A percentile compares a stretch with the other conserved stretches of the same genome.
Conservation (phyloP, 2,797 vertebrate genomes). For the Poecilia picta region DNA sequence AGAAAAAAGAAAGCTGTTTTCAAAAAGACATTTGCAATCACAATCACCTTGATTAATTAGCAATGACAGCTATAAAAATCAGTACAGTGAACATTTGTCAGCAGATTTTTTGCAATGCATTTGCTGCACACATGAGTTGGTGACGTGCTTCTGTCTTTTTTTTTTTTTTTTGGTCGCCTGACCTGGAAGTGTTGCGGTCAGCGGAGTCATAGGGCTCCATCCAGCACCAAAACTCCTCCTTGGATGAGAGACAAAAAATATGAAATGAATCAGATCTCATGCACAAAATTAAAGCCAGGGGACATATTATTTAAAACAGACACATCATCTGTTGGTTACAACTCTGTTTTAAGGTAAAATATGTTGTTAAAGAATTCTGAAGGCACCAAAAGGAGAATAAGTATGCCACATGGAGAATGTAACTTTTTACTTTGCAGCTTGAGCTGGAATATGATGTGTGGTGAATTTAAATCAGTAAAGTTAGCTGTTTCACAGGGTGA, state of each 20-base stretch:
- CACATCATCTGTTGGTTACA: not conserved
- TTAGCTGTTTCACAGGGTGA: not conserved
- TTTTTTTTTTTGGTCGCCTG: conserved; percentile 7
- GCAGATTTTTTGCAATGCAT: not conserved
- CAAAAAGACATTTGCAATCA: not conserved
- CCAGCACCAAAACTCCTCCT: conserved; percentile 82
- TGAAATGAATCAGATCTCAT: conserved; percentile 43
- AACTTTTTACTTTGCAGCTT: not conserved
- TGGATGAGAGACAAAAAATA: conserved; percentile 87
- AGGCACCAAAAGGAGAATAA: not conserved
- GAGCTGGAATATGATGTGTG: not conserved
- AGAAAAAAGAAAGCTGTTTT: not conserved
- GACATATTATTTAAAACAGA: conserved; percentile 18
- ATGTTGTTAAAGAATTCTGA: not conserved
- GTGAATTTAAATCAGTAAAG: not conserved
- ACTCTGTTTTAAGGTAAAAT: not conserved
- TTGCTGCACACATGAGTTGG: not conserved
- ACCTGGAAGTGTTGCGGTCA: conserved; percentile 43
- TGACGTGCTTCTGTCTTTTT: conserved; percentile 9
- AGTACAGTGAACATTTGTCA: not conserved
- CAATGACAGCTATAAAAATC: not conserved
- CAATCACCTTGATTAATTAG: not conserved
- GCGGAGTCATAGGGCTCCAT: conserved; percentile 82
- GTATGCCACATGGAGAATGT: not conserved
- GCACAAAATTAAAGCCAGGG: conserved; percentile 38